Base-by-base conservation (phyloP, 2,888 invertebrate species). In the Monochamus alternatus region DNA sequence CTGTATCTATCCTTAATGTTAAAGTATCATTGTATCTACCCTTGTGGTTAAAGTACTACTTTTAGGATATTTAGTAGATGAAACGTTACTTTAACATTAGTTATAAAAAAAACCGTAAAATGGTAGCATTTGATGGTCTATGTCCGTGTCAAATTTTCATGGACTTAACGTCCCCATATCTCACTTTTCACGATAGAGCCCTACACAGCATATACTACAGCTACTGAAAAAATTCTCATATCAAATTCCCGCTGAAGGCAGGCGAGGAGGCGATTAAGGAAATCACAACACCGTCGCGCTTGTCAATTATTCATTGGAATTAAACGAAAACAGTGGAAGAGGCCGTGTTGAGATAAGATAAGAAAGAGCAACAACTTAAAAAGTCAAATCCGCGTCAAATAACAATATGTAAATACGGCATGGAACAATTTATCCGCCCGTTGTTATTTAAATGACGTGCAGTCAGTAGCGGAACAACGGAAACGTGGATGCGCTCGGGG, bases 351-450 rank as follows among this genome's bases (percentile, higher is more conserved):
- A 76, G 79, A 77, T 65, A 73, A 79, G 82, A 81, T 82, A 82
- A 82, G 77, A 77, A 79, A 81, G 78, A 78, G 81, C 80, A 80
- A 74, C 81, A 80, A 78, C 76, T 76, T 79, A 80, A 82, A 83
- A 83, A 80, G 77, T 78, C 81, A 78, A 81, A 84, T 81, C 81
- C 81, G 78, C 81, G 83, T 83, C 81, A 84, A 84, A 85, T 84
- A 82, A 82, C 83, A 84, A 85, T 86, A 86, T 85, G 85, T 85
- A 86, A 86, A 86, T 85, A 85, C 79, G 77, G 78, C 80, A 83
- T 82, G 83, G 86, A 85, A 85, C 87, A 87, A 88, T 88, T 87
- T 87, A 86, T 83, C 82, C 82, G 78, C 76, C 76, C 81, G 85
- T 87, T 87, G 85, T 86, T 83, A 86, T 86, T 85, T 83, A 86